Evolutionary conservation across 2,888 invertebrate genomes (phyloP).

Genomic region (Pseudococcus jackbeardsleyi): DNA sequence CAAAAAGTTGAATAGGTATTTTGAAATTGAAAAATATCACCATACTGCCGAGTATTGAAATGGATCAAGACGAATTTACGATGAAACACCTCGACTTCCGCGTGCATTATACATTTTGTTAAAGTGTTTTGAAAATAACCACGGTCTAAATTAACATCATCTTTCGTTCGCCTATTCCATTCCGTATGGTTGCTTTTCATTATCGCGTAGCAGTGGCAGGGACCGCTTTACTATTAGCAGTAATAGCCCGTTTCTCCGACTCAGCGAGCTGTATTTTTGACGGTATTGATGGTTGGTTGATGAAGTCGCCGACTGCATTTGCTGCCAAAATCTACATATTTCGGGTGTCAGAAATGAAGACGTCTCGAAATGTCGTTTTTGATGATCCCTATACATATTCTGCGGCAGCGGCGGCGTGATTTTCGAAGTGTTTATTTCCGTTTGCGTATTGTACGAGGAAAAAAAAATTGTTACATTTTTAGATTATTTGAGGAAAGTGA

Average conservation of each 20-base stretch:
- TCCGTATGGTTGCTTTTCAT: conserved; percentile 31
- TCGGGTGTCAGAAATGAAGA: conserved; percentile 46
- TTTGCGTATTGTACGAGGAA: neutral
- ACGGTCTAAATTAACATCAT: conserved; percentile 43
- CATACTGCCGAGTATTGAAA: neutral
- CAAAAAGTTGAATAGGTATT: neutral
- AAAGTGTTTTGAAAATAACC: conserved; percentile 45
- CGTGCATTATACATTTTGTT: conserved; percentile 17
- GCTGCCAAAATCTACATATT: conserved; percentile 59
- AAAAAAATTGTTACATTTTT: conserved; percentile 13
- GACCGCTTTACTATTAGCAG: conserved; percentile 40
- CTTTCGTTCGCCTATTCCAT: neutral
- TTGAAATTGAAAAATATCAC: neutral
- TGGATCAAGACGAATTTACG: neutral
- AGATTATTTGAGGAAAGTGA: conserved; percentile 2
- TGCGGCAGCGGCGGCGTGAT: neutral
- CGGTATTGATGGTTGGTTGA: conserved; percentile 57
- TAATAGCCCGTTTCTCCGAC: conserved; percentile 36
- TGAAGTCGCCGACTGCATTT: conserved; percentile 50
- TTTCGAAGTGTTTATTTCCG: conserved; percentile 49
- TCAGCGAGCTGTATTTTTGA: conserved; percentile 41
- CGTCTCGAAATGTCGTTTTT: conserved; percentile 47
- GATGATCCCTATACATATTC: neutral
- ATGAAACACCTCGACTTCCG: neutral
- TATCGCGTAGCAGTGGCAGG: conserved; percentile 17